Evolutionary conservation across 2,797 vertebrate species (phyloP), one percentile per base, ranked within the genome.

Genomic region (Anas bernieri): DNA sequence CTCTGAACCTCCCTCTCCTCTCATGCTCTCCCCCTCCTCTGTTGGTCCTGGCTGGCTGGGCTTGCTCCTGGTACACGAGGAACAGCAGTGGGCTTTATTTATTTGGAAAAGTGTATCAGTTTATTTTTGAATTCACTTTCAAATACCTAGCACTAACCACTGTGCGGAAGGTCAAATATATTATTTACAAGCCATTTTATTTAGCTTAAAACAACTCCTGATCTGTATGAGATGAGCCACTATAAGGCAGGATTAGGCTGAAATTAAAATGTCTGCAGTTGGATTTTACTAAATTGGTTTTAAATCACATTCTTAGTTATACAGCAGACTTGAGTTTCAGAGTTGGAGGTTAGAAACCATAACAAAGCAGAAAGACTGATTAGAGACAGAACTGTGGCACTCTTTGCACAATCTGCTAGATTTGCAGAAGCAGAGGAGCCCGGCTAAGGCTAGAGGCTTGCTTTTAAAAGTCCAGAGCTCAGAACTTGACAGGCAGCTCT

Each of bases 231-330:
- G 89, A 92, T 82, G 74, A 96, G 54, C 52, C 0, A 0, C 74
- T 90, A 3, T 41, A 92, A 84, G 11, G 75, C 31, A 83, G 67
- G 90, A 95, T 96, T 91, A 95, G 75, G 31, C 61, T 72, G 74
- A 95, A 96, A 96, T 92, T 72, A 93, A 96, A 90, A 90, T 13
- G 74, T 88, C 93, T 93, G 78, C 89, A 84, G 69, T 2, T 9
- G 69, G 83, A 78, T 95, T 96, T 90, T 50, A 92, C 31, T 80
- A 91, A 94, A 92, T 92, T 86, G 86, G 48, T 91, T 97, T 93
- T 76, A 95, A 95, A 90, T 92, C 88, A 64, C 59, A 61, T 79
- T 81, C 73, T 76, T 54, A 63, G 37, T 86, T 76, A 88, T 92
- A 79, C 28, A 73, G 79, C 25, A 73, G 67, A 62, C 18, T 45